Percentiles rank a stretch among this genome's conserved stretches.
These are phyloP conservation scores for Archaeoteleia sp. DNA, from an alignment of 2,888 invertebrate genomes.

Conservation along the genomic window DNA sequence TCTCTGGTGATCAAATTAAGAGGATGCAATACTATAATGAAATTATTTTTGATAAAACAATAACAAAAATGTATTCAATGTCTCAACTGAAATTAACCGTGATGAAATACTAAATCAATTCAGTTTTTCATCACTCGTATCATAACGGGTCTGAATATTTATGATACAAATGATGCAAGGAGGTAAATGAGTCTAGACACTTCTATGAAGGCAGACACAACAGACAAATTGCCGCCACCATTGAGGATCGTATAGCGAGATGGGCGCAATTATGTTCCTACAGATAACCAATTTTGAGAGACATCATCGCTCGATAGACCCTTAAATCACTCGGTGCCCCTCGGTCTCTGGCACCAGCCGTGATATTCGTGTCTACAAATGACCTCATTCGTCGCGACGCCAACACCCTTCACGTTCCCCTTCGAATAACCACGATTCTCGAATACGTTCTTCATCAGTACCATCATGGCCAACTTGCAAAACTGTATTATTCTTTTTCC, in stretches of 20 bases:
- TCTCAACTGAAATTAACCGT: too few relatives aligned
- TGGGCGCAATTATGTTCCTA: conserved; percentile 62
- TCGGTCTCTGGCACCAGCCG: conserved; percentile 55
- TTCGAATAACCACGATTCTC: conserved; percentile 27
- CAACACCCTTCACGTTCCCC: conserved; percentile 53
- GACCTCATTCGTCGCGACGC: conserved; percentile 68
- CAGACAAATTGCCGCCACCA: conserved; percentile 42
- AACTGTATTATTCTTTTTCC: conserved; percentile 36
- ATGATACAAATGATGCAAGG: conserved; percentile 9
- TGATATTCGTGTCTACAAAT: conserved; percentile 70
- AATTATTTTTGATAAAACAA: too few relatives aligned
- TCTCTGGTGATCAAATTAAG: too few relatives aligned
- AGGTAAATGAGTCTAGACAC: conserved; percentile 23
- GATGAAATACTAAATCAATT: too few relatives aligned
- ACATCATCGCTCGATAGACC: conserved; percentile 69
- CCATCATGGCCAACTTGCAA: conserved; percentile 47
- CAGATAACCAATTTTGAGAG: conserved; percentile 67
- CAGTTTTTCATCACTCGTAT: too few relatives aligned
- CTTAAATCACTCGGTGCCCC: conserved; percentile 53
- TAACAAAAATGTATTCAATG: too few relatives aligned
- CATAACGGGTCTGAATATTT: conserved; percentile 13
- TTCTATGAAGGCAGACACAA: conserved; percentile 19
- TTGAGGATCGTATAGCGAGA: conserved; percentile 35
- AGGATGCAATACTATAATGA: too few relatives aligned
- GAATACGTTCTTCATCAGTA: not conserved